phyloP scores from a whole-genome alignment of 2,113 vertebrate species.

The Reinhardtius hippoglossoides region DNA sequence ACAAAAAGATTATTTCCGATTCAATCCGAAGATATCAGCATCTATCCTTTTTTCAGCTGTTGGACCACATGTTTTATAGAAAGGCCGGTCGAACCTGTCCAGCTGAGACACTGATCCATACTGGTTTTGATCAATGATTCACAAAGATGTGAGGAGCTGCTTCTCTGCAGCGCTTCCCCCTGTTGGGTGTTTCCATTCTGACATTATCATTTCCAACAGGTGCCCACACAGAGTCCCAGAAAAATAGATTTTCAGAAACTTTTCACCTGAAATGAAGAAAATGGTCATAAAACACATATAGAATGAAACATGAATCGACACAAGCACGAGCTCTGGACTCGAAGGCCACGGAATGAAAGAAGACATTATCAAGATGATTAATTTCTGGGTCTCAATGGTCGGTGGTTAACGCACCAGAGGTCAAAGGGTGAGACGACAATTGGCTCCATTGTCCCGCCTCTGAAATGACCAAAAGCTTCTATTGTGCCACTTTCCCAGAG shows the following conservation, averaged over 20 bases:
- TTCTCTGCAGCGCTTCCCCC: background rate
- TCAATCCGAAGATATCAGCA: too few relatives aligned
- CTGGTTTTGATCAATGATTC: slow-evolving; percentile 36
- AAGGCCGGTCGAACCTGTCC: background rate
- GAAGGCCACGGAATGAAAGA: slow-evolving; percentile 9
- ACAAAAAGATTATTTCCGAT: too few relatives aligned
- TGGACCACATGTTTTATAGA: background rate
- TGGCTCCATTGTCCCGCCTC: slow-evolving; percentile 57
- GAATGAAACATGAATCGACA: slow-evolving; percentile 44
- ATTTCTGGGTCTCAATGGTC: slow-evolving; percentile 34
- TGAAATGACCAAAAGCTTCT: slow-evolving; percentile 53
- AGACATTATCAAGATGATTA: slow-evolving; percentile 46
- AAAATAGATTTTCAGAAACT: background rate
- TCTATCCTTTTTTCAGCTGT: background rate
- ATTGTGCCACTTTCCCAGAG: slow-evolving; percentile 68
- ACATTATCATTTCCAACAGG: slow-evolving; percentile 17
- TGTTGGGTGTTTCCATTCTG: background rate
- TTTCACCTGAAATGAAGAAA: background rate
- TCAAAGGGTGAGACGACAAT: slow-evolving; percentile 69
- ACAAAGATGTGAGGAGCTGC: background rate
- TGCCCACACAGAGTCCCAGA: background rate
- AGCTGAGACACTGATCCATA: slow-evolving; percentile 3
- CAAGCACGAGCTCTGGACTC: slow-evolving; percentile 34
- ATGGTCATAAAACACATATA: background rate
- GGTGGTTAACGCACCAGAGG: slow-evolving; percentile 59